phyloP scores from a whole-genome alignment of 1,140 invertebrate genomes.

The Arion vulgaris region DNA sequence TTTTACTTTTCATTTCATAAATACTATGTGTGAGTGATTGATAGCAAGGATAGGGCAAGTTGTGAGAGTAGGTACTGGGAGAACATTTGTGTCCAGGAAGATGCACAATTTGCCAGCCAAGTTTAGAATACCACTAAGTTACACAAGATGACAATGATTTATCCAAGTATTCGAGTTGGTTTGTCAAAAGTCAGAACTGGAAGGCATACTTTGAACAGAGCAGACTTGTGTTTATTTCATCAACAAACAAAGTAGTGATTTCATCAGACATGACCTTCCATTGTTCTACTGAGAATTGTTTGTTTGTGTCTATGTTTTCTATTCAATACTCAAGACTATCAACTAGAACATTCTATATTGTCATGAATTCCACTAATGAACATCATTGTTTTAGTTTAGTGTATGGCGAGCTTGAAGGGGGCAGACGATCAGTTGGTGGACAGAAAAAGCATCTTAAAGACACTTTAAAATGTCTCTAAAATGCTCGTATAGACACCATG shows the following conservation, averaged over 20 bases:
- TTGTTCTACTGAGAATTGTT: neutral
- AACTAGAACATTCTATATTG: neutral
- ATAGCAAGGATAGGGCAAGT: neutral
- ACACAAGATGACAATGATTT: neutral
- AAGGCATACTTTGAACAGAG: neutral
- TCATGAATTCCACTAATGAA: neutral
- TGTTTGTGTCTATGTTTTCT: neutral
- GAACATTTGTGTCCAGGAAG: neutral
- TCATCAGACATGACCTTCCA: neutral
- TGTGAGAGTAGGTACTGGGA: neutral
- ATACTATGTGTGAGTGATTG: neutral
- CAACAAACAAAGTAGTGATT: neutral
- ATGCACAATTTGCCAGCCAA: no score
- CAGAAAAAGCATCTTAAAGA: neutral
- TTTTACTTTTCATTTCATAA: neutral
- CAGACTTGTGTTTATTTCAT: neutral
- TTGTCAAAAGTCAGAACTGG: neutral
- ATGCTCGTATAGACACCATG: neutral
- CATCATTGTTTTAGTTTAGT: no score
- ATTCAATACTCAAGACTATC: neutral
- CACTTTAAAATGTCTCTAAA: neutral
- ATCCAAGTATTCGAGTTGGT: neutral
- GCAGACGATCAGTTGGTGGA: neutral
- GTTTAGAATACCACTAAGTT: no score
- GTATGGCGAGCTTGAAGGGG: no score